Base-by-base conservation (phyloP, 2,888 invertebrate species). In the Chromoteleia sp. region DNA sequence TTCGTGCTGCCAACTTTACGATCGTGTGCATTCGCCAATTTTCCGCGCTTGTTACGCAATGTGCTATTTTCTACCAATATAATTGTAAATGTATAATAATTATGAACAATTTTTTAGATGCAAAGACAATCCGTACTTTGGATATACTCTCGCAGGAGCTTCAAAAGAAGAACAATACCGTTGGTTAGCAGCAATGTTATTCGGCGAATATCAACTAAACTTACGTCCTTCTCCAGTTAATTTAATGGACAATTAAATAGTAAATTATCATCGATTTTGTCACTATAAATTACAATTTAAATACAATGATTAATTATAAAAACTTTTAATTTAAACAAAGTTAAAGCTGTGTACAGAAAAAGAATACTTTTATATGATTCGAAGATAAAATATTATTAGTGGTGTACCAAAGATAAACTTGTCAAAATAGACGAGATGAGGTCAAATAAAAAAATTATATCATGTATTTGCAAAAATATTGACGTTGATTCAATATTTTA, bases 131-230 rank as follows among this genome's bases (percentile, higher is more conserved):
- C 96, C 96, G 0, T 97, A 94, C 92, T 97, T 97, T 90, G 97
- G 98, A 0, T 94, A 95, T 88, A 95, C 96, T 0, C 92, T 97
- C 58, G 96, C 95, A 5, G 97, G 97, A 84, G 94, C 94, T 14
- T 95, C 95, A 54, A 95, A 95, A 63, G 94, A 96, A 52, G 95
- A 96, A 84, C 94, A 96, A 85, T 94, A 96, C 12, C 94, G 94
- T 81, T 97, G 97, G 97, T 93, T 96, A 87, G 94, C 96, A 0
- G 95, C 96, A 33, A 95, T 98, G 93, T 93, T 96, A 89, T 94
- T 95, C 85, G 95, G 95, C 0, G 94, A 96, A 85, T 94, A 96
- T 90, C 93, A 91, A 77, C 68, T 88, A 56, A 89, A 90, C 63
- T 86, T 91, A 12, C 85, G 87, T 65, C 88, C 90, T 10, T 85